A percentile compares a stretch with the other conserved stretches of the same genome.
Conservation (phyloP, 2,113 vertebrate species). For the Echinops telfairi region DNA sequence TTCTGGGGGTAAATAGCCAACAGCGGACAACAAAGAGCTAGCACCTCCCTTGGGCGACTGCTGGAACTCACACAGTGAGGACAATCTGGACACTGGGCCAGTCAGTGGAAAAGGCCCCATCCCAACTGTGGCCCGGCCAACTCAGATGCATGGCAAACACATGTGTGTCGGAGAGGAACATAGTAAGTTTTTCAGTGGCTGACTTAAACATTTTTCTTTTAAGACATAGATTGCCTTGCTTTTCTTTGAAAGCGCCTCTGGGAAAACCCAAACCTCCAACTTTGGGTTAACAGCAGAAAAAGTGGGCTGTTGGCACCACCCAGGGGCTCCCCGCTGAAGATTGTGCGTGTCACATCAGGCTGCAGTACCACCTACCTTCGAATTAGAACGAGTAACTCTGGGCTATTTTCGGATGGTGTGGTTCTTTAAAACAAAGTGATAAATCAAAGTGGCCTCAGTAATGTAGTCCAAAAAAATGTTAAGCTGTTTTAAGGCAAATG, state of each 20-base stretch:
- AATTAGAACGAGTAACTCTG: slow-evolving; percentile 60
- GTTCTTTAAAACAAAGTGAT: slow-evolving; percentile 81
- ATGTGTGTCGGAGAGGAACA: background rate
- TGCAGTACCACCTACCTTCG: slow-evolving; percentile 30
- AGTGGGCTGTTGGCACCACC: background rate
- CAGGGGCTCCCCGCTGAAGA: background rate
- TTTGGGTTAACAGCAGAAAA: background rate
- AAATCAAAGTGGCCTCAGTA: slow-evolving; percentile 75
- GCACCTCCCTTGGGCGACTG: background rate
- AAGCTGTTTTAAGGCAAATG: slow-evolving; percentile 66
- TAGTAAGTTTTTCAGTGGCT: background rate
- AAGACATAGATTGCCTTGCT: background rate
- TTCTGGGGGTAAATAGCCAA: background rate
- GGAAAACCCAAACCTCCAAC: background rate
- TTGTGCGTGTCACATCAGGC: background rate
- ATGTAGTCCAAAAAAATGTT: slow-evolving; percentile 72
- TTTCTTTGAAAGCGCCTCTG: background rate
- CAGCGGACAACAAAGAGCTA: slow-evolving; percentile 15
- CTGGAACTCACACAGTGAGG: background rate
- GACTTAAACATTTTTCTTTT: background rate
- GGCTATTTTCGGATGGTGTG: slow-evolving; percentile 73
- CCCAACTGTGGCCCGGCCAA: background rate
- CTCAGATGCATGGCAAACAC: background rate
- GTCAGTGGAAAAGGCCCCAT: background rate
- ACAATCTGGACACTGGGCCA: background rate